Conservation (phyloP, 1,140 invertebrate genomes). For the Acromyrmex echinatior region DNA sequence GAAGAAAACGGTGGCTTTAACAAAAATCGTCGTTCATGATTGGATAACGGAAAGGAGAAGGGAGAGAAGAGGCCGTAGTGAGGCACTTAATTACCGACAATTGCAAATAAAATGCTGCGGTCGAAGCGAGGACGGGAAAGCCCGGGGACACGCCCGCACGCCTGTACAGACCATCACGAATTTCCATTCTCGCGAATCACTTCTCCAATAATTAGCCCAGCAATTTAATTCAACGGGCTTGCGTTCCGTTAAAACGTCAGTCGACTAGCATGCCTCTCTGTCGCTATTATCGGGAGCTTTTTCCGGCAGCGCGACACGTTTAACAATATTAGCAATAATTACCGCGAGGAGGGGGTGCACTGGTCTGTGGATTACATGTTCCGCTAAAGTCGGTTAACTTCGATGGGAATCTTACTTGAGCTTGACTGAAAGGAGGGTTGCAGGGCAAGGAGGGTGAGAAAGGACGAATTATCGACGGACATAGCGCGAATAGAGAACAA, state of each 20-base stretch:
- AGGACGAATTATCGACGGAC: constrained; percentile 41
- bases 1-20: constrained; percentile 31
- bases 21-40: constrained; percentile 64
- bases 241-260: constrained; percentile 48
- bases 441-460: not conserved
- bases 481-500: not conserved
- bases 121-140: constrained; percentile 29
- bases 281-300: constrained; percentile 10
- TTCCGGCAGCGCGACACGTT: not conserved
- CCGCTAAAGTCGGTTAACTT: constrained; percentile 49
- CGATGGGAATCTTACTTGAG: constrained; percentile 16
- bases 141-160: not conserved
- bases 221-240: constrained; percentile 56
- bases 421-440: not conserved
- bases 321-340: constrained; percentile 73
- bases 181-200: constrained; percentile 63
- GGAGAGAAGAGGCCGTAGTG: not conserved
- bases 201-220: constrained; percentile 66
- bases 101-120: constrained; percentile 72
- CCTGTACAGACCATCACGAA: constrained; percentile 61
- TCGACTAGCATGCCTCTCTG: not conserved
- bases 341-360: not conserved
- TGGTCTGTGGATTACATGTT: constrained; percentile 32
- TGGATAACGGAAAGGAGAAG: not conserved
- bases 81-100: constrained; percentile 74